Base-by-base conservation (phyloP, 2,113 vertebrate species). In the Perca schrenkii region DNA sequence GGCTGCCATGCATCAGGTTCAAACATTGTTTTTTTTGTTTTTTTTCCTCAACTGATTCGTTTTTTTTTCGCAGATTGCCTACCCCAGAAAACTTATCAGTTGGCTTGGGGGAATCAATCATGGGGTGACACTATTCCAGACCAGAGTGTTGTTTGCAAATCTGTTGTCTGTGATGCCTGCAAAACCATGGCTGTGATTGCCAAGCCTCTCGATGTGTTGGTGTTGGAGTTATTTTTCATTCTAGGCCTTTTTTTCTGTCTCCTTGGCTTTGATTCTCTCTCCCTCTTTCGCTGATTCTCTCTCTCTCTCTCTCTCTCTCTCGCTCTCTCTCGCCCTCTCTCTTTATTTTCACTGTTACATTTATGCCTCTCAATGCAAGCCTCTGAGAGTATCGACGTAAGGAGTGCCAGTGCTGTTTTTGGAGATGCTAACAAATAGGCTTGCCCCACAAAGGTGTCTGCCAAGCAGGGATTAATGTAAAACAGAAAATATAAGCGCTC, bases 211-310 rank as follows among this genome's bases (percentile, higher is more conserved):
- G 64, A 85, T 90, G 91, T 94, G 86, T 88, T 91, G 86, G 86
- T 88, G 91, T 93, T 81, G 71, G 87, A 91, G 85, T 89, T 93
- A 88, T 94, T 94, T 94, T 90, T 92, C 83, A 89, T 90, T 91
- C 91, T 84, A 71, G 81, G 52, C 75, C 82, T 90, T 77, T 86
- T 85, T 74, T 75, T 22, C 64, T 70, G 53, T 83, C 36, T 83
- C 47, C 65, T 81, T 89, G 81, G 80, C 65, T 87, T 80, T 74
- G 64, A 61, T 90, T 87, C 68, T 53, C 47, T 46, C 52, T 66
- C 31, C 16, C 49, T 72, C 61, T 68, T 34, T 63, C 12, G 8
- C 71, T 6, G 57, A 15, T 34, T 25, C 46, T 64, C 34, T 25
- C 40, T 50, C 46, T 36, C 21, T 21, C 63, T 43, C 11, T 36